Evolutionary conservation across 2,113 vertebrate genomes (phyloP).

Genomic region (Chaetura pelagica): DNA sequence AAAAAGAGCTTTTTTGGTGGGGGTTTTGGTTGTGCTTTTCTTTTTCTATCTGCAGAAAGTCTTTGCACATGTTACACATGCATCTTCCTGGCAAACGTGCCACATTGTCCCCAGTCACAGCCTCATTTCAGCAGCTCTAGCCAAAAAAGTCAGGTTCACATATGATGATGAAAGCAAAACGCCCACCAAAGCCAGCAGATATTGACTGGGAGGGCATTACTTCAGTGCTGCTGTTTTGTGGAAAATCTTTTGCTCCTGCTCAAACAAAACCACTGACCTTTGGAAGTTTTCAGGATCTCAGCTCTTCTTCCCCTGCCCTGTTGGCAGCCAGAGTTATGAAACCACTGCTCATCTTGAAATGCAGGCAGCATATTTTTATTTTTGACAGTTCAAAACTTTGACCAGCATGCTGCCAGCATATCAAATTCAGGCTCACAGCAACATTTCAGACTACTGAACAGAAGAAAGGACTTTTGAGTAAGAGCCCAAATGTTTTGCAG

Average conservation of each 20-base stretch:
- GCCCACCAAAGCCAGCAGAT: not conserved
- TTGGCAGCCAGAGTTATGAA: conserved; percentile 25
- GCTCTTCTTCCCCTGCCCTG: not conserved
- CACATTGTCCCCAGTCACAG: not conserved
- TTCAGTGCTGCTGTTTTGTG: not conserved
- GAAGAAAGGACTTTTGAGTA: not conserved
- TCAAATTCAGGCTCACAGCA: not conserved
- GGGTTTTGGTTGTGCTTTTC: not conserved
- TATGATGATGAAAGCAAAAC: not conserved
- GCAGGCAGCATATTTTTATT: conserved; percentile 24
- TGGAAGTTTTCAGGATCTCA: not conserved
- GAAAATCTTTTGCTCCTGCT: not conserved
- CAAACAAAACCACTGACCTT: not conserved
- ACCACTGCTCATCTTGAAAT: not conserved
- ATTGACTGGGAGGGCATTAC: accelerated
- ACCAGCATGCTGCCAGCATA: conserved; percentile 1
- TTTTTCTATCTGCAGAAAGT: not conserved
- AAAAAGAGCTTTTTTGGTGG: not conserved
- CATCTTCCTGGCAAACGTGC: not conserved
- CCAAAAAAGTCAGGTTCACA: not conserved
- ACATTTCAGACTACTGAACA: not conserved
- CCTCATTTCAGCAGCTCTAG: not conserved
- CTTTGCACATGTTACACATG: not conserved
- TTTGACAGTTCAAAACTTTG: not conserved
- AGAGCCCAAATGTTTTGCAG: conserved; percentile 16